phyloP scores from a whole-genome alignment of 1,140 invertebrate species.

The Tribolium castaneum region DNA sequence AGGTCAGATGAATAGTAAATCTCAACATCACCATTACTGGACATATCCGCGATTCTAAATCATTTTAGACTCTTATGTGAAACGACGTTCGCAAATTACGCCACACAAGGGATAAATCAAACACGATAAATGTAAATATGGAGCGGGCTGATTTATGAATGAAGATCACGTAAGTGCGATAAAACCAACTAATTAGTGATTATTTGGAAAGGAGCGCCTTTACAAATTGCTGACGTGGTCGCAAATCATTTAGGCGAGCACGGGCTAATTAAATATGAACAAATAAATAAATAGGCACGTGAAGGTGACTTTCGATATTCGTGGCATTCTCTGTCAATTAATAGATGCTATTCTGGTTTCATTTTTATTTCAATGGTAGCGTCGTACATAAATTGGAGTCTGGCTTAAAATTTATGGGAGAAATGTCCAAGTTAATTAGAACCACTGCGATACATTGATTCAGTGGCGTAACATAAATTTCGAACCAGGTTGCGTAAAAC shows the following conservation, averaged over 20 bases:
- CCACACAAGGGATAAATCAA: slow-evolving; percentile 28
- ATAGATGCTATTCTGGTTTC: slow-evolving; percentile 54
- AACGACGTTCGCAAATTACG: slow-evolving; percentile 24
- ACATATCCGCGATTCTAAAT: slow-evolving; percentile 24
- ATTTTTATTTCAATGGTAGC: slow-evolving; percentile 50
- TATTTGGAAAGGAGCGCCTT: slow-evolving; percentile 27
- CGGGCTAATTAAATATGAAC: slow-evolving; percentile 28
- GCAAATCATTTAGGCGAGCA: slow-evolving; percentile 33
- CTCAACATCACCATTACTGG: slow-evolving; percentile 10
- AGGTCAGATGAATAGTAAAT: slow-evolving; percentile 5
- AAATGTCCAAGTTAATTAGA: slow-evolving; percentile 56
- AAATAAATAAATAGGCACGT: slow-evolving; percentile 27
- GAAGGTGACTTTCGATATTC: slow-evolving; percentile 36
- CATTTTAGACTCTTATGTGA: slow-evolving; percentile 1
- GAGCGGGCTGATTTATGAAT: slow-evolving; percentile 5
- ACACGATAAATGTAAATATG: slow-evolving; percentile 20
- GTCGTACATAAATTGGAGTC: slow-evolving; percentile 54
- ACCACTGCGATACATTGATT: slow-evolving; percentile 54
- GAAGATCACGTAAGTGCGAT: slow-evolving; percentile 33
- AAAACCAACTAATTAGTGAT: slow-evolving; percentile 38
- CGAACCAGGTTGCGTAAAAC: slow-evolving; percentile 22
- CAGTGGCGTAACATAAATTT: slow-evolving; percentile 49
- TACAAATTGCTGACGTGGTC: slow-evolving; percentile 14
- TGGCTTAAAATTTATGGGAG: slow-evolving; percentile 51
- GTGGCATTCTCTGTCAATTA: slow-evolving; percentile 50